Conservation (phyloP, 2,797 vertebrate genomes). For the Dryobates pubescens region DNA sequence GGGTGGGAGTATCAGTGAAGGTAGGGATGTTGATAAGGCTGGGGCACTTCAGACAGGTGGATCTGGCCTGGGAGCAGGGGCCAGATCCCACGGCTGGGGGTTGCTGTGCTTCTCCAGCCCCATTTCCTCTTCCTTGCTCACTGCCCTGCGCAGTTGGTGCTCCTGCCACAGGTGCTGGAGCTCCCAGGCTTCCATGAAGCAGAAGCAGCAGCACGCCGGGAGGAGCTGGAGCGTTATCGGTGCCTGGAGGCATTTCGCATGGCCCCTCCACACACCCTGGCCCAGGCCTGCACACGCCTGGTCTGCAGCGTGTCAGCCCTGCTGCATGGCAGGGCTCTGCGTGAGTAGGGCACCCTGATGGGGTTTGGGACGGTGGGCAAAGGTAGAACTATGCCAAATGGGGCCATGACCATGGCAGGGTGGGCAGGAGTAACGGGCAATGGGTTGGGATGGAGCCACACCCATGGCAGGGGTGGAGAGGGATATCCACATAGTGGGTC, state of each 20-base stretch:
- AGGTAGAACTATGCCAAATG: not conserved
- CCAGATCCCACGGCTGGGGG: not conserved
- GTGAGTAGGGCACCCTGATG: conserved; percentile 72
- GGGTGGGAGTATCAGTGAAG: not conserved
- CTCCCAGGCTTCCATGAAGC: conserved; percentile 83
- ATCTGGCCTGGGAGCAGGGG: not conserved
- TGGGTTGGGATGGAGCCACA: not conserved
- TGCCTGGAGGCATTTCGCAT: conserved; percentile 86
- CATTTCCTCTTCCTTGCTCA: not conserved
- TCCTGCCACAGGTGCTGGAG: conserved; percentile 84
- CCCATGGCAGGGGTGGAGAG: not conserved
- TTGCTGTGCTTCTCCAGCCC: not conserved
- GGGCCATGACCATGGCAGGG: not conserved
- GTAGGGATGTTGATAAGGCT: not conserved
- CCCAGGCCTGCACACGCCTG: conserved; percentile 83
- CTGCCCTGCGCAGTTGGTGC: conserved; percentile 77
- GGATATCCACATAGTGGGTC: not conserved
- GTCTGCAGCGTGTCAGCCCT: conserved; percentile 88
- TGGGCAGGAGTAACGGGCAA: not conserved
- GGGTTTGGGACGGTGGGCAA: fast-evolving
- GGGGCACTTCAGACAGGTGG: not conserved
- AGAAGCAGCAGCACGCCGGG: conserved; percentile 62
- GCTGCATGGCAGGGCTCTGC: conserved; percentile 82
- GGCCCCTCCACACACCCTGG: conserved; percentile 77
- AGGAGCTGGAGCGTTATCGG: conserved; percentile 86